A percentile compares a stretch with the other conserved stretches of the same genome.
phyloP scores from a whole-genome alignment of 2,113 vertebrate genomes.

The Corythornis madagascariensis region DNA sequence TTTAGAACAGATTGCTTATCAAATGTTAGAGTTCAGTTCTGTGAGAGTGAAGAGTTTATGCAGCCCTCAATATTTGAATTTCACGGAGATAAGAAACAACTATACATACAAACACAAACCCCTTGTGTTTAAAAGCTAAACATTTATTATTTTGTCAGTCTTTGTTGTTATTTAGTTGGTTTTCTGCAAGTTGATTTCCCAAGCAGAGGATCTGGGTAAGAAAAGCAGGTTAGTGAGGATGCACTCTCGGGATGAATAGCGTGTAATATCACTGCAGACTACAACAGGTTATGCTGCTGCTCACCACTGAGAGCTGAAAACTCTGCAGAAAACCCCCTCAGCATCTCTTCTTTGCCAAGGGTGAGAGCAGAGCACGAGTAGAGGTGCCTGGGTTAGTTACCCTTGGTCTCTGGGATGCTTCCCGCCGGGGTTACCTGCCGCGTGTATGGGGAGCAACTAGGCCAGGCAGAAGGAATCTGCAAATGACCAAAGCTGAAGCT shows the following conservation, averaged over 20 bases:
- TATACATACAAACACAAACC: rapidly evolving
- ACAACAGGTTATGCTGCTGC: background rate
- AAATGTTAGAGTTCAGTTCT: background rate
- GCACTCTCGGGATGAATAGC: background rate
- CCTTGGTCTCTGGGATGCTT: background rate
- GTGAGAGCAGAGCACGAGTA: background rate
- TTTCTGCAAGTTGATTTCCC: background rate
- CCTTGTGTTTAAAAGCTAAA: background rate
- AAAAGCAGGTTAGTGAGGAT: constrained; percentile 16
- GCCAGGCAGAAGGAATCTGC: constrained; percentile 17
- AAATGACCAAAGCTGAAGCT: background rate
- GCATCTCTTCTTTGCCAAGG: background rate
- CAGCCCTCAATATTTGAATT: background rate
- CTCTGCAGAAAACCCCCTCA: background rate
- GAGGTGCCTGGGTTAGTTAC: background rate
- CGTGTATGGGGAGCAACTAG: background rate
- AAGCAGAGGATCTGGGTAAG: background rate
- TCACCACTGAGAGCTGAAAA: constrained; percentile 3
- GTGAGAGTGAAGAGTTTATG: background rate
- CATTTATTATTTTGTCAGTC: background rate
- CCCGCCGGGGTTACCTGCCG: constrained; percentile 14
- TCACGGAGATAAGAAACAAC: background rate
- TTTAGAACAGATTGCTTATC: background rate
- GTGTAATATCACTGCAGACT: background rate
- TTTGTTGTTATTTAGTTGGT: no score